Conservation (phyloP, 2,797 vertebrate species). For the Cryptoblepharus egeriae region DNA sequence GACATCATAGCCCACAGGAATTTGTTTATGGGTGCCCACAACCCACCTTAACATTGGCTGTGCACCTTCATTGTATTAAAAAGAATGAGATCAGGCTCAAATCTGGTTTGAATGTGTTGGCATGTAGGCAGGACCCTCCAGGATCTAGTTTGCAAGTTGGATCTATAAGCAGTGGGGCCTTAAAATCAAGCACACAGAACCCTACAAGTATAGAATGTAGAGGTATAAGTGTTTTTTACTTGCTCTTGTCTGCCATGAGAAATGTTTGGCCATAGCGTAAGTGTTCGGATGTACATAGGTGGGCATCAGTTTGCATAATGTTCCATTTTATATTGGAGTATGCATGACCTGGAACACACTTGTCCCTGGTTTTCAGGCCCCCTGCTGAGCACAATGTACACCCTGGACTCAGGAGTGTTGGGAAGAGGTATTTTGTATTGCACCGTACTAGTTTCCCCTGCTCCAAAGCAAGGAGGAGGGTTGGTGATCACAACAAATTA, state of each 20-base stretch:
- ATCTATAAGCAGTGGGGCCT: neutral
- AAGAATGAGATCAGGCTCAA: neutral
- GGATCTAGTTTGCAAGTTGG: neutral
- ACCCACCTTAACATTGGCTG: fast-evolving
- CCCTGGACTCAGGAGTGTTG: neutral
- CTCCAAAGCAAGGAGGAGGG: neutral
- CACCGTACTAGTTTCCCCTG: neutral
- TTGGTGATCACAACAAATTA: neutral
- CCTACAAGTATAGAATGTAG: neutral
- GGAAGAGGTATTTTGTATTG: neutral
- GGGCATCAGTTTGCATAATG: neutral
- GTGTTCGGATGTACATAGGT: neutral
- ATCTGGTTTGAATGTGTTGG: neutral
- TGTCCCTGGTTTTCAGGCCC: no score
- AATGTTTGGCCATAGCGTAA: neutral
- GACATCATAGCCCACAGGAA: neutral
- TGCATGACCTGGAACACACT: neutral
- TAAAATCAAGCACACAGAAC: neutral
- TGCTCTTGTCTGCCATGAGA: neutral
- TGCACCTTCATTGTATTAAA: neutral
- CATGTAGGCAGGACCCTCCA: neutral
- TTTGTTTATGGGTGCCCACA: neutral
- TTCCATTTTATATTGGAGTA: neutral
- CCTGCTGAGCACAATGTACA: neutral
- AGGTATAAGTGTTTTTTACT: no score